A percentile compares a stretch with the other conserved stretches of the same genome.
These are phyloP conservation scores for Agrochola macilenta DNA, from an alignment of 2,888 invertebrate species.

Conservation along the genomic window DNA sequence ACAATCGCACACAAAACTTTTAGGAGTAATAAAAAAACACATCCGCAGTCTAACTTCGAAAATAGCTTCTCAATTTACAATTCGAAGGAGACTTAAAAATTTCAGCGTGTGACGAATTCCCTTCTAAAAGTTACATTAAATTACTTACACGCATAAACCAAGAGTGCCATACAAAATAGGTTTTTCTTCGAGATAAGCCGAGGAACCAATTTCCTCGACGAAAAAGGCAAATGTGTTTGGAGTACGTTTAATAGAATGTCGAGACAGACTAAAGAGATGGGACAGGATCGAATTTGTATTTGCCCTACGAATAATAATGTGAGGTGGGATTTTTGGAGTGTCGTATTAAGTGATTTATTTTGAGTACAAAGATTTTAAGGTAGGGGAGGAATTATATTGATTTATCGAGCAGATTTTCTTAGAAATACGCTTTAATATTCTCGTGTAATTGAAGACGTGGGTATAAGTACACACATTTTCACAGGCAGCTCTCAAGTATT, in stretches of 20 bases:
- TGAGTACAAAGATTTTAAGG: conserved; percentile 47
- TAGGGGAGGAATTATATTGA: conserved; percentile 37
- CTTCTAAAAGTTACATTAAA: conserved; percentile 69
- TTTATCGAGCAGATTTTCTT: conserved; percentile 35
- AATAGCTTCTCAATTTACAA: conserved; percentile 46
- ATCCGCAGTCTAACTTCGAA: conserved; percentile 30
- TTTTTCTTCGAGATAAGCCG: conserved; percentile 76
- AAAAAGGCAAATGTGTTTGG: conserved; percentile 79
- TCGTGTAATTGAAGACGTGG: background rate
- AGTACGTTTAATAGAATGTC: conserved; percentile 79
- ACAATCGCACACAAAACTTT: conserved; percentile 44
- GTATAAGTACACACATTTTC: background rate
- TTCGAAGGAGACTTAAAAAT: conserved; percentile 53
- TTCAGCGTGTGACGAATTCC: conserved; percentile 57
- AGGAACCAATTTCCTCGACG: conserved; percentile 78
- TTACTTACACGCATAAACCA: conserved; percentile 69
- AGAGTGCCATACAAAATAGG: conserved; percentile 69
- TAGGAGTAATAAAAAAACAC: conserved; percentile 36
- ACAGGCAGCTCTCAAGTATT: background rate
- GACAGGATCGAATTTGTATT: conserved; percentile 75
- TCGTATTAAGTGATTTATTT: conserved; percentile 74
- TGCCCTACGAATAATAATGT: conserved; percentile 72
- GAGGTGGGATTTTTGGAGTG: conserved; percentile 66
- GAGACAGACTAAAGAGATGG: conserved; percentile 72
- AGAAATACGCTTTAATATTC: conserved; percentile 17